Conservation (phyloP, 2,888 invertebrate species). For the Drosophila nigricruria region DNA sequence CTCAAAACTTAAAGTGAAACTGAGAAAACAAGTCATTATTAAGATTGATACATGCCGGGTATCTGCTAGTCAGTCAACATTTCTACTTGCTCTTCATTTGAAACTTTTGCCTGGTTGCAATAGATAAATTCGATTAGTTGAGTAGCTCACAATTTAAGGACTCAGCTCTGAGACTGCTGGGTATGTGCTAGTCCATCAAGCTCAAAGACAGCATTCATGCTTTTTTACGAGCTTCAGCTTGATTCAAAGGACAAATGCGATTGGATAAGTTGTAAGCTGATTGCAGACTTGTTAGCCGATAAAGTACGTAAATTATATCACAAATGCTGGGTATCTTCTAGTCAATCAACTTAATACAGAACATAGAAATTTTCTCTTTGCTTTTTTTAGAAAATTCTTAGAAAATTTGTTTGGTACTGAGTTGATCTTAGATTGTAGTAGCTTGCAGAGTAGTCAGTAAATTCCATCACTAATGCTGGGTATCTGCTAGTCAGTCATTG, state of each 20-base stretch:
- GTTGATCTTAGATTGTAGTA: not conserved
- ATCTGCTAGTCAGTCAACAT: not conserved
- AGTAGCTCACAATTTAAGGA: not conserved
- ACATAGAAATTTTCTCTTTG: not conserved
- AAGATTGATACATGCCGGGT: too few species aligned
- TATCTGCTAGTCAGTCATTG: conserved; percentile 1
- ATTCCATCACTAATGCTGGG: not conserved
- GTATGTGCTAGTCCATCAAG: conserved; percentile 1
- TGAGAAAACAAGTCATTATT: too few species aligned
- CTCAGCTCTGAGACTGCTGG: not conserved
- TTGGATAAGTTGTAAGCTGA: not conserved
- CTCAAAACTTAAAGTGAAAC: too few species aligned
- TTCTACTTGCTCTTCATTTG: too few species aligned
- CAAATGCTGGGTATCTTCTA: not conserved
- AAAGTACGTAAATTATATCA: not conserved
- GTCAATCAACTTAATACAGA: not conserved
- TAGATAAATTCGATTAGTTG: not conserved
- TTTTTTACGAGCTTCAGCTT: not conserved
- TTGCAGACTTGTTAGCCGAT: not conserved
- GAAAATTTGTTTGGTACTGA: not conserved
- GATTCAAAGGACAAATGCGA: not conserved
- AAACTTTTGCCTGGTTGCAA: not conserved
- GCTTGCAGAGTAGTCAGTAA: not conserved
- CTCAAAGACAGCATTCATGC: rapidly evolving
- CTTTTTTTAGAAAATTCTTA: not conserved